Evolutionary conservation across 2,113 vertebrate species (phyloP), one percentile per base, ranked within the genome.

Genomic region (Tachycineta bicolor): DNA sequence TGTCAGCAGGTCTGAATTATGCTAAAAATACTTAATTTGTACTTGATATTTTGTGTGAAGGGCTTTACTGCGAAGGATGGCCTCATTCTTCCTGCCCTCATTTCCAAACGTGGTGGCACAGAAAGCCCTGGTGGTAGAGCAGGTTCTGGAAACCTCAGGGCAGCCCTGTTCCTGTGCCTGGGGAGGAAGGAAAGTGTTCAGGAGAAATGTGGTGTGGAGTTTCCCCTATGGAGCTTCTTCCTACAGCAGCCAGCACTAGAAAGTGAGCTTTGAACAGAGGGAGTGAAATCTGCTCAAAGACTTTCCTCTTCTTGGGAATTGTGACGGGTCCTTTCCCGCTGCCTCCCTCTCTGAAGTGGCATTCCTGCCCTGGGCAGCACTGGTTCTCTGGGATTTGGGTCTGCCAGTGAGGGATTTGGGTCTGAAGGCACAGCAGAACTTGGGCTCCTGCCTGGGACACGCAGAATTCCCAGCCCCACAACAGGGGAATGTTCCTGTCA

Each of bases 1-100:
- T 96, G 90, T 96, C 94, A 95, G 88, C 76, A 78, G 73, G 41
- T 71, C 88, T 93, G 82, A 86, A 50, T 94, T 76, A 73, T 23
- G 65, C 70, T 41, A 62, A 75, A 67, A 94, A 91, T 87, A 68
- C 28, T 52, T 29, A 39, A 68, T 78, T 75, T 25, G 2, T 91
- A 20, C 18, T 19, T n/a, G 44, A 29, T 47, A 37, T 44, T 87
- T 75, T 33, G 78, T 41, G n/a, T 33, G 63, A 49, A 52, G 50
- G n/a, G 44, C 56, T 89, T 78, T 44, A 13, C 33, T 60, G 81
- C 20, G 33, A 41, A 75, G 44, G 73, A 22, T 92, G 68, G 44
- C 24, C 12, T 22, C 37, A 37, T 16, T 75, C 34, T 41, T 87
- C 31, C 53, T 56, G 22, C 28, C 22, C 70, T 59, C 8, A 5